Evolutionary conservation across 2,113 vertebrate genomes (phyloP), one percentile per base, ranked within the genome.

Genomic region (Lasiurus borealis): DNA sequence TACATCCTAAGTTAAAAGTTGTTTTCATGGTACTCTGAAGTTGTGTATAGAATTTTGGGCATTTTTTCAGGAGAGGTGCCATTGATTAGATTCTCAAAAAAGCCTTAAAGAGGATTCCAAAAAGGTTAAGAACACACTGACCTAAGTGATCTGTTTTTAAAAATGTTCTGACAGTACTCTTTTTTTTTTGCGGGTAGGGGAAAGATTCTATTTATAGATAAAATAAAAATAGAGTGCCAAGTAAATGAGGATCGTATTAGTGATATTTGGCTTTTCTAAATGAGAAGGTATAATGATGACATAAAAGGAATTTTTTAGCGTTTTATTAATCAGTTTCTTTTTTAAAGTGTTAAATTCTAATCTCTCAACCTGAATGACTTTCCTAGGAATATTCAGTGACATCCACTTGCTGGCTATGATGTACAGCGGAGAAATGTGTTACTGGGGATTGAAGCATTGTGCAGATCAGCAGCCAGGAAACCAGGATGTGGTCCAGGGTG

Each of bases 381-480:
- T 86, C 69, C 29, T 96, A 99, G 99, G 99, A 88, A 89, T 99
- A 97, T 99, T 99, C 97, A 99, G 98, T 93, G 99, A 99, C 83
- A 98, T 98, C 82, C 98, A 99, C 82, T 96, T 99, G 62, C 97
- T 99, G 98, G 99, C 99, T 0, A 99, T 99, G 99, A 99, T 99
- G 99, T 99, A 99, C 97, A 98, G 99, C 11, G 99, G 99, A 83
- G 99, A 99, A 98, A 99, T 99, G 99, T 99, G 99, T 98, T 99
- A 99, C 98, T 99, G 99, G 99, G 99, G 99, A n/a, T 98, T 99
- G 88, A 99, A 98, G 93, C 98, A 99, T 21, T 99, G 98, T 94
- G 85, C 93, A 93, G 92, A 97, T 57, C 93, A 34, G n/a, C 93
- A 97, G 78, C 84, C 96, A 94, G 95, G 93, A 91, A 85, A 59